Evolutionary conservation across 2,888 invertebrate genomes (phyloP).

Genomic region (Cheilosia vernalis): DNA sequence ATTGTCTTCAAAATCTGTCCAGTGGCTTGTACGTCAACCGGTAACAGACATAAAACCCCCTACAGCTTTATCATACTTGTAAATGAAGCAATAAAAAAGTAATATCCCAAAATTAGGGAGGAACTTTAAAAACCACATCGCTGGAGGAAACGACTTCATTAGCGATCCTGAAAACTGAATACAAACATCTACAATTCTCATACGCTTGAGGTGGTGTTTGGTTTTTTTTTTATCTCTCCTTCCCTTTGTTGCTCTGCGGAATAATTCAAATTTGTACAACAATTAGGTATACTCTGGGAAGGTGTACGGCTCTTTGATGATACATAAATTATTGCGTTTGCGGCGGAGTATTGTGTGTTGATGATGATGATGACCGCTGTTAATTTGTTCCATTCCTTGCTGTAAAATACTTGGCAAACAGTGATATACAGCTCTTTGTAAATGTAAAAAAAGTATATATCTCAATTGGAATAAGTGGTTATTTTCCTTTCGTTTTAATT

Average conservation of each 20-base stretch:
- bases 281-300: conserved; percentile 15
- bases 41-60: too few relatives aligned
- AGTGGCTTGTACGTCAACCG: too few relatives aligned
- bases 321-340: background rate
- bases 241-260: background rate
- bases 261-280: conserved; percentile 47
- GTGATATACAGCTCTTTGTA: conserved; percentile 25
- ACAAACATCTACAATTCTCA: conserved; percentile 3
- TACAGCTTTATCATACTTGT: too few relatives aligned
- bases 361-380: conserved; percentile 46
- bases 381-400: conserved; percentile 12
- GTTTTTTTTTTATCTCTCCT: background rate
- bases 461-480: conserved; percentile 55
- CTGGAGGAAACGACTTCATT: conserved; percentile 15
- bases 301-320: conserved; percentile 17
- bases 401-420: background rate
- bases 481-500: conserved; percentile 35
- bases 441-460: conserved; percentile 16
- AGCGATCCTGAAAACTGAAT: background rate
- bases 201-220: background rate
- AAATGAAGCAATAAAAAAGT: too few relatives aligned
- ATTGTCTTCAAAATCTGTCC: too few relatives aligned
- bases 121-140: conserved; percentile 13
- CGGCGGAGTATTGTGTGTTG: background rate
- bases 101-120: background rate